phyloP scores from a whole-genome alignment of 2,888 invertebrate genomes.

The Silvanus unidentatus region DNA sequence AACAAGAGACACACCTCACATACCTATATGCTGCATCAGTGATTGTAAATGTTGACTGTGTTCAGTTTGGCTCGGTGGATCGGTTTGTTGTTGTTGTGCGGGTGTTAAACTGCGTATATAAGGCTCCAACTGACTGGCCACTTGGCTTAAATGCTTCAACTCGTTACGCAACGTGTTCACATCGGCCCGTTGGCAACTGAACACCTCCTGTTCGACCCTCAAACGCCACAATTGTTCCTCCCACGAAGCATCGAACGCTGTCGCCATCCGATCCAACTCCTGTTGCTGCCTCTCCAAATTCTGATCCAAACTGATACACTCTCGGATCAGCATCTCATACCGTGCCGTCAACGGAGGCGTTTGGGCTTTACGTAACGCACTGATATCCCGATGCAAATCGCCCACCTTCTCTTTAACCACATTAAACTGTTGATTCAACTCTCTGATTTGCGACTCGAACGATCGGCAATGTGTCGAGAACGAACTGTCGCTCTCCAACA shows the following conservation, averaged over 20 bases:
- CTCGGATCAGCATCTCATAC: slow-evolving; percentile 52
- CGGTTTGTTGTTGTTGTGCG: slow-evolving; percentile 30
- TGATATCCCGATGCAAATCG: slow-evolving; percentile 65
- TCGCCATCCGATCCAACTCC: slow-evolving; percentile 55
- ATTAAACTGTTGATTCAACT: slow-evolving; percentile 56
- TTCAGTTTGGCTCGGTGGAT: slow-evolving; percentile 24
- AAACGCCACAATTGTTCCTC: slow-evolving; percentile 67
- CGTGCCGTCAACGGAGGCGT: slow-evolving; percentile 42
- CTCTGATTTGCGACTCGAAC: slow-evolving; percentile 55
- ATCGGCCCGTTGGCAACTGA: slow-evolving; percentile 57
- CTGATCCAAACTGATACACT: slow-evolving; percentile 56
- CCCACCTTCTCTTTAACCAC: slow-evolving; percentile 59
- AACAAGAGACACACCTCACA: slow-evolving; percentile 16
- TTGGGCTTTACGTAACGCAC: slow-evolving; percentile 52
- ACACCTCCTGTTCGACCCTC: slow-evolving; percentile 61
- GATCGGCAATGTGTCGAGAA: slow-evolving; percentile 59
- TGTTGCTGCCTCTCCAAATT: slow-evolving; percentile 55
- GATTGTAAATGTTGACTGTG: slow-evolving; percentile 50
- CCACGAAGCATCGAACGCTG: slow-evolving; percentile 61
- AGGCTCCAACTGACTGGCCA: slow-evolving; percentile 59
- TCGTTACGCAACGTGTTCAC: slow-evolving; percentile 59
- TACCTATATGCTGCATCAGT: slow-evolving; percentile 52
- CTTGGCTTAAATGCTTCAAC: slow-evolving; percentile 55
- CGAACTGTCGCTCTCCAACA: slow-evolving; percentile 52
- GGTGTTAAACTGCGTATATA: slow-evolving; percentile 55